Conservation (phyloP, 2,888 invertebrate species). For the Leptinotarsa haldemani region DNA sequence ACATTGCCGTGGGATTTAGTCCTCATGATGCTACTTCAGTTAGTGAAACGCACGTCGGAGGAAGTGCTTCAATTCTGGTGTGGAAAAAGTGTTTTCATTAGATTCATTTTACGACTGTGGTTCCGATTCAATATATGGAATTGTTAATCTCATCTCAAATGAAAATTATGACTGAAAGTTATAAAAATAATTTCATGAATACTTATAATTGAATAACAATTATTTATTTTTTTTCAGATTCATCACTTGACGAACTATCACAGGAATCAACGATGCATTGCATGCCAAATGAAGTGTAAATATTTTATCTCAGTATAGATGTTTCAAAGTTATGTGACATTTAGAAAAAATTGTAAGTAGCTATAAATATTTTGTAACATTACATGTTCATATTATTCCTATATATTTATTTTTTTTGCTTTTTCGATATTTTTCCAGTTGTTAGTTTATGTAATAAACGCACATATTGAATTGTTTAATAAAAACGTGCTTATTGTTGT, state of each 20-base stretch:
- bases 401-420: conserved; percentile 36
- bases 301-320: conserved; percentile 29
- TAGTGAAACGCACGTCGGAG: no score
- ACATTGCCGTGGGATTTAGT: no score
- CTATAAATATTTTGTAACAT: conserved; percentile 35
- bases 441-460: conserved; percentile 43
- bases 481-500: conserved; percentile 40
- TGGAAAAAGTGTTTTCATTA: no score
- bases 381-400: conserved; percentile 39
- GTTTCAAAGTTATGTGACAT: conserved; percentile 33
- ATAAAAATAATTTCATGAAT: no score
- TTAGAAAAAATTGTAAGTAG: conserved; percentile 33
- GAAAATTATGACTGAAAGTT: no score
- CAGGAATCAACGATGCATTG: conserved; percentile 89
- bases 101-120: no score
- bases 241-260: conserved; percentile 86
- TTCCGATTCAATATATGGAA: no score
- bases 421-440: conserved; percentile 33
- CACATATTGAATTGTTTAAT: conserved; percentile 39
- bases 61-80: no score
- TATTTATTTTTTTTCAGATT: conserved; percentile 71
- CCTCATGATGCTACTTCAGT: no score
- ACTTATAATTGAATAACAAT: not conserved
- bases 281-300: conserved; percentile 83
- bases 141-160: no score